These are phyloP conservation scores for Bufotes viridis DNA, from an alignment of 2,797 vertebrate species.

Conservation along the genomic window DNA sequence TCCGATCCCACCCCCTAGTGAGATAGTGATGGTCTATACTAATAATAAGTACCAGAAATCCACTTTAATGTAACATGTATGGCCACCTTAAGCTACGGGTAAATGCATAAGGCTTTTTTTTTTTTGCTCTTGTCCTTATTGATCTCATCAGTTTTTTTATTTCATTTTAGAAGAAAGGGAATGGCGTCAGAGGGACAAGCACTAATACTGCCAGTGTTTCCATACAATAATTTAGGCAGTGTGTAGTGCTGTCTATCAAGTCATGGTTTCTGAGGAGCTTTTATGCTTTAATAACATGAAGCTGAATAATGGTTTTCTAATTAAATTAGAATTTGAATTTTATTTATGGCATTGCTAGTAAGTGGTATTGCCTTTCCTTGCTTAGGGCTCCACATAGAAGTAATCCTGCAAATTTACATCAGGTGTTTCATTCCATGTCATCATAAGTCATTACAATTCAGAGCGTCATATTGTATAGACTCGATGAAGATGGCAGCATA, in stretches of 20 bases:
- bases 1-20: too few species aligned
- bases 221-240: background rate
- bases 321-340: background rate
- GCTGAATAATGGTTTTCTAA: background rate
- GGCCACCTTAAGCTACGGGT: too few species aligned
- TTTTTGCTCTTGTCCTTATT: background rate
- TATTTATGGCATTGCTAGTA: background rate
- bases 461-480: too few species aligned
- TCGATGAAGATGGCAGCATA: background rate
- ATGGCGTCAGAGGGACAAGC: background rate
- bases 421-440: constrained; percentile 32
- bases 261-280: background rate
- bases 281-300: background rate
- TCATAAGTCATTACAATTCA: constrained; percentile 10
- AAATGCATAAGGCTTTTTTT: background rate
- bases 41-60: too few species aligned
- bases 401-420: constrained; percentile 37
- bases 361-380: background rate
- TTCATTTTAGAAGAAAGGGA: background rate
- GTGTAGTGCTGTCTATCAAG: background rate
- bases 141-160: background rate
- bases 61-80: too few species aligned
- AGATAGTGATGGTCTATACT: too few species aligned
- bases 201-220: background rate
- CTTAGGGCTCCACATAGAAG: background rate